phyloP scores from a whole-genome alignment of 2,888 invertebrate species.

The Rhagonycha lutea region DNA sequence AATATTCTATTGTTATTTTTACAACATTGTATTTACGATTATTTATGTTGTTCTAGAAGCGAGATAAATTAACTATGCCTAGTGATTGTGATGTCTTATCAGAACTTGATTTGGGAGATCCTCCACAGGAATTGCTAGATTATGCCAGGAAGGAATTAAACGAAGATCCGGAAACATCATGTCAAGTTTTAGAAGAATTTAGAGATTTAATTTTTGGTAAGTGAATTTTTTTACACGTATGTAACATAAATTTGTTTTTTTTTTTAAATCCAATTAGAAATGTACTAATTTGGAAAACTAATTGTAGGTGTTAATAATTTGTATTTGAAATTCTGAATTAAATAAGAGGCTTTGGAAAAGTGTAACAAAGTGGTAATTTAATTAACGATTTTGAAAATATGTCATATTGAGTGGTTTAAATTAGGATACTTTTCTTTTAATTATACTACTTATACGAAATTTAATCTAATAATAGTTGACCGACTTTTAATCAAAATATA shows the following conservation, averaged over 20 bases:
- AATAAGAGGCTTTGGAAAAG: too few relatives aligned
- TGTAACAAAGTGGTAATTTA: too few relatives aligned
- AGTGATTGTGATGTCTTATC: slow-evolving; percentile 61
- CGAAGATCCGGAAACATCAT: slow-evolving; percentile 71
- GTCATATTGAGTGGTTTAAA: too few relatives aligned
- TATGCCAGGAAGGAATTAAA: slow-evolving; percentile 70
- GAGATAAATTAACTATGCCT: slow-evolving; percentile 15
- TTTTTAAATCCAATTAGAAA: background rate
- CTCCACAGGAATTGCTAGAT: slow-evolving; percentile 68
- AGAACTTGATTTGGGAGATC: slow-evolving; percentile 67
- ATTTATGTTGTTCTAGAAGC: background rate
- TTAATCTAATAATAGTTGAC: too few relatives aligned
- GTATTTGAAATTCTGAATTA: too few relatives aligned
- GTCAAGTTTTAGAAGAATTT: slow-evolving; percentile 71
- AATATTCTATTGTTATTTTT: background rate
- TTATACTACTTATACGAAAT: too few relatives aligned
- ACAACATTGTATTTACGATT: background rate
- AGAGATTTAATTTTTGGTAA: slow-evolving; percentile 75
- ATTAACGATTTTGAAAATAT: too few relatives aligned
- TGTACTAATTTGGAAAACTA: background rate
- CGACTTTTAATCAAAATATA: too few relatives aligned
- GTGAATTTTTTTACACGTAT: slow-evolving; percentile 31
- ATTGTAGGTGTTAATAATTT: too few relatives aligned
- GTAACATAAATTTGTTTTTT: too few relatives aligned
- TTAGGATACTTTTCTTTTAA: too few relatives aligned